Evolutionary conservation across 2,113 vertebrate genomes (phyloP).

Genomic region (Solea solea): DNA sequence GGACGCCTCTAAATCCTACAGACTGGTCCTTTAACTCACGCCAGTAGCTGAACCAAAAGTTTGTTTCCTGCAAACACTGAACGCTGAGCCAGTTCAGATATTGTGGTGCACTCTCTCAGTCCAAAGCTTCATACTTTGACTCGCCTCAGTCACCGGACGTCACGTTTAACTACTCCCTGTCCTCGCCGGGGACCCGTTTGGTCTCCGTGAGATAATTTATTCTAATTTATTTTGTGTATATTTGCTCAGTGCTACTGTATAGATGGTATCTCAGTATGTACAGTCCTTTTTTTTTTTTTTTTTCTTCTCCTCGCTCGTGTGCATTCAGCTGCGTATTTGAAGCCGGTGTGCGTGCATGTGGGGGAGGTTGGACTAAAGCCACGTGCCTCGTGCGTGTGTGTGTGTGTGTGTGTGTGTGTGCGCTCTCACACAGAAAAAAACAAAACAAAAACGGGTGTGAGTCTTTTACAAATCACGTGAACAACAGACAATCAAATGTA

Average conservation of each 20-base stretch:
- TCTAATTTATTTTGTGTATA: slow-evolving; percentile 80
- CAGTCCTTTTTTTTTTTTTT: slow-evolving; percentile 65
- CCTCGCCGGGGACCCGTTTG: slow-evolving; percentile 30
- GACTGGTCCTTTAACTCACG: not conserved
- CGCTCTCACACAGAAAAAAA: slow-evolving; percentile 41
- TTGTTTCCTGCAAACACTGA: slow-evolving; percentile 79
- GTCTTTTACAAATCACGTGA: slow-evolving; percentile 54
- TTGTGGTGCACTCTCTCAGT: slow-evolving; percentile 39
- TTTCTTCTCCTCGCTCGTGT: slow-evolving; percentile 59
- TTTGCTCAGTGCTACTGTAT: slow-evolving; percentile 79
- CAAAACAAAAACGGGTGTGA: slow-evolving; percentile 18
- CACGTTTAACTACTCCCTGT: slow-evolving; percentile 61
- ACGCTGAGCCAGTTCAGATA: slow-evolving; percentile 76
- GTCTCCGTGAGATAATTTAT: slow-evolving; percentile 75
- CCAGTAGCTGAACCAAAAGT: slow-evolving; percentile 61
- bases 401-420: slow-evolving; percentile 30
- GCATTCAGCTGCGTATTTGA: slow-evolving; percentile 61
- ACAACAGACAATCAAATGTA: slow-evolving; percentile 78
- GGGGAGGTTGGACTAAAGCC: slow-evolving; percentile 73
- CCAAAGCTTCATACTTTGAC: slow-evolving; percentile 12
- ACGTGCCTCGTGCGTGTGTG: slow-evolving; percentile 68
- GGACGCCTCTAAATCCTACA: not conserved
- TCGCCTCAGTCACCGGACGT: not conserved
- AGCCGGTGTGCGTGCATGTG: slow-evolving; percentile 46
- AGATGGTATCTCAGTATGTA: slow-evolving; percentile 73